Percentiles rank a stretch among this genome's conserved stretches.
Evolutionary conservation across 2,797 vertebrate species (phyloP).

Genomic region (Myripristis jacobus): DNA sequence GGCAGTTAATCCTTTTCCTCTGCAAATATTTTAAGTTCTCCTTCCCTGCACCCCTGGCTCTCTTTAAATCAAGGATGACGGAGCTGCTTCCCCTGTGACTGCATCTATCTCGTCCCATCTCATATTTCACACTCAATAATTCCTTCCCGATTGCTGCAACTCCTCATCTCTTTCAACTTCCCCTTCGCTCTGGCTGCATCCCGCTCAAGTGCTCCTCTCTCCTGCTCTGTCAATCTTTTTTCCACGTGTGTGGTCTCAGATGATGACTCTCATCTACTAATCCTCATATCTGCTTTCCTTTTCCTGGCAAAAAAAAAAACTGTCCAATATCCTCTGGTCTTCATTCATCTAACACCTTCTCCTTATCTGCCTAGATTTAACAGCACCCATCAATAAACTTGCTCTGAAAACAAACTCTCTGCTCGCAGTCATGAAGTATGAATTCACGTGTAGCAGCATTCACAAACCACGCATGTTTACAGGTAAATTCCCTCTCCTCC

Average conservation of each 20-base stretch:
- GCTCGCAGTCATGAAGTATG: background rate
- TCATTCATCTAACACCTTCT: constrained; percentile 1
- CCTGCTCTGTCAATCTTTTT: too few species aligned
- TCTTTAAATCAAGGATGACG: background rate
- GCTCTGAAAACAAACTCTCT: background rate
- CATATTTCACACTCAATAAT: constrained; percentile 4
- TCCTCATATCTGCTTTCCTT: constrained; percentile 1
- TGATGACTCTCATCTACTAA: constrained; percentile 3
- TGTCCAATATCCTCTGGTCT: background rate
- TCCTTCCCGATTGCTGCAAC: constrained; percentile 20
- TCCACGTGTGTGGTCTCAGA: background rate
- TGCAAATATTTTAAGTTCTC: constrained; percentile 18
- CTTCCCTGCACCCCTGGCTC: constrained; percentile 2
- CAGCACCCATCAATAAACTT: constrained; percentile 5
- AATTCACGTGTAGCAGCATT: background rate
- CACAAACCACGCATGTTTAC: background rate
- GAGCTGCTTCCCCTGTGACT: background rate
- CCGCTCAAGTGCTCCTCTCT: background rate
- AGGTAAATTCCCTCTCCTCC: background rate
- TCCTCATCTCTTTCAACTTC: background rate
- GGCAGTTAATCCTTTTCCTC: constrained; percentile 7
- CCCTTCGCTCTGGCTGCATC: background rate
- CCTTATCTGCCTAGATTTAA: background rate
- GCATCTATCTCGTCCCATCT: constrained; percentile 5
- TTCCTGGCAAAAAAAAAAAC: background rate